Percentiles rank a stretch among this genome's conserved stretches.
These are phyloP conservation scores for Dissostichus mawsoni DNA, from an alignment of 2,113 vertebrate genomes.

Conservation along the genomic window DNA sequence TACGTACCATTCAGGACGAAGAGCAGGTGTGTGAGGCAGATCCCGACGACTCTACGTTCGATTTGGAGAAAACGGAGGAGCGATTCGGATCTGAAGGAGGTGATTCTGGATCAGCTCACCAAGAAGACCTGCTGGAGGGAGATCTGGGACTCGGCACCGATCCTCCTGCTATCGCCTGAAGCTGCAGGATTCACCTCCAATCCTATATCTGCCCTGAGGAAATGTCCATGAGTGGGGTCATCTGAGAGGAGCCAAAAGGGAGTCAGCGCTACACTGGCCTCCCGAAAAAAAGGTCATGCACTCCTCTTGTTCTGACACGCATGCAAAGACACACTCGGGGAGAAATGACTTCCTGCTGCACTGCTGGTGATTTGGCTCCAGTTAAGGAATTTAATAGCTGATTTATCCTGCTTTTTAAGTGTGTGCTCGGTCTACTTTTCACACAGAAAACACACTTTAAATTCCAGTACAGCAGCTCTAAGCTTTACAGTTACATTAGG, in stretches of 20 bases:
- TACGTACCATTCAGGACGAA: conserved; percentile 40
- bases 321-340: conserved; percentile 29
- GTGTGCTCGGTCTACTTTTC: neutral
- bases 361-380: conserved; percentile 3
- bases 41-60: neutral
- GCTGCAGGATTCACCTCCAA: conserved; percentile 38
- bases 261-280: conserved; percentile 25
- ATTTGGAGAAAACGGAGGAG: conserved; percentile 25
- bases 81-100: neutral
- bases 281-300: conserved; percentile 49
- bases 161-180: conserved; percentile 6
- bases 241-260: conserved; percentile 33
- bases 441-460: conserved; percentile 1
- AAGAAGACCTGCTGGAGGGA: conserved; percentile 70
- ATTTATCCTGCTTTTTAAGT: neutral
- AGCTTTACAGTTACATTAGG: conserved; percentile 27
- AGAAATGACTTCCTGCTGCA: conserved; percentile 25
- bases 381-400: conserved; percentile 12
- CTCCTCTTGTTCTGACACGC: conserved; percentile 19
- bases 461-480: conserved; percentile 4
- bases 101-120: conserved; percentile 35
- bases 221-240: conserved; percentile 34
- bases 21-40: conserved; percentile 47
- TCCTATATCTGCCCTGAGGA: conserved; percentile 23
- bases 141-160: conserved; percentile 63